Evolutionary conservation across 2,113 vertebrate genomes (phyloP).

Genomic region (Gopherus flavomarginatus): DNA sequence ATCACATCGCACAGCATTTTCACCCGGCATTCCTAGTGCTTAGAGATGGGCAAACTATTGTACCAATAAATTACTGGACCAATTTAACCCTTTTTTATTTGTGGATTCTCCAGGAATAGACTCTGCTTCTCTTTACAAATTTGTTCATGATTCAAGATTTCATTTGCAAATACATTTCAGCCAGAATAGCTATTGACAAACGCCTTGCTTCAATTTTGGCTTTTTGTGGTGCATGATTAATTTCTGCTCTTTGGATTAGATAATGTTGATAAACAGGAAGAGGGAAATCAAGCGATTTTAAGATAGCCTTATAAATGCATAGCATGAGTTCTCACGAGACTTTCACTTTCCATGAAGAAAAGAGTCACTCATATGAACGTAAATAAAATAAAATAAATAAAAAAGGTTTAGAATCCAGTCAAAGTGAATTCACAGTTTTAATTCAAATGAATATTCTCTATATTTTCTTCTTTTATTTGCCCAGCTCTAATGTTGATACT

Average conservation of each 20-base stretch:
- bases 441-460: not conserved
- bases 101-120: not conserved
- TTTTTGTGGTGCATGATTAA: not conserved
- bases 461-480: not conserved
- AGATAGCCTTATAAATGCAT: not conserved
- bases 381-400: not conserved
- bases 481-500: rapidly evolving
- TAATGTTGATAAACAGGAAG: not conserved
- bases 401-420: not conserved
- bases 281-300: not conserved
- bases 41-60: not conserved
- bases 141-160: not conserved
- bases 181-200: not conserved
- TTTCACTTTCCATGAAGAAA: not conserved
- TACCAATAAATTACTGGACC: not conserved
- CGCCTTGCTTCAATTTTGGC: not conserved
- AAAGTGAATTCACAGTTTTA: not conserved
- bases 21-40: not conserved
- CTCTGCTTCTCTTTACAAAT: not conserved
- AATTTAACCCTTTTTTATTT: not conserved
- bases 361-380: not conserved
- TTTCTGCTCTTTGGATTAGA: not conserved
- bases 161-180: not conserved
- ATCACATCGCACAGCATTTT: not conserved
- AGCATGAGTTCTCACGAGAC: not conserved